A percentile compares a stretch with the other conserved stretches of the same genome.
phyloP scores from a whole-genome alignment of 2,113 vertebrate species.

The Tragelaphus strepsiceros region DNA sequence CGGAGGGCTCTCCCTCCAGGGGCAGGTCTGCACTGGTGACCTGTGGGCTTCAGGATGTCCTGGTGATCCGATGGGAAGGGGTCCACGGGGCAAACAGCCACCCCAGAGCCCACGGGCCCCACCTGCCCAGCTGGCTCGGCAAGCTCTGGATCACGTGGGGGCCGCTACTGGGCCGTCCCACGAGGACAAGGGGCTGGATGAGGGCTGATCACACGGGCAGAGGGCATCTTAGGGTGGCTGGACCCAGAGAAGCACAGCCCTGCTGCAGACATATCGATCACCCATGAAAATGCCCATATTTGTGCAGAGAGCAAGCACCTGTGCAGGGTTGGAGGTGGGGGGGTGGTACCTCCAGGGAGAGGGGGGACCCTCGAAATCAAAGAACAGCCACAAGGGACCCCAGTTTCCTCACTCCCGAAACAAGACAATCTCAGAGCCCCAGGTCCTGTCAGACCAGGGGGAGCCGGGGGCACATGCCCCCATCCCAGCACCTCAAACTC shows the following conservation, averaged over 20 bases:
- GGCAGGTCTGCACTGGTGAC: background rate
- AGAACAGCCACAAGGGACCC: background rate
- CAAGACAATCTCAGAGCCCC: background rate
- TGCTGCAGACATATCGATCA: background rate
- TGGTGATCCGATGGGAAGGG: background rate
- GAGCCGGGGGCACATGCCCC: background rate
- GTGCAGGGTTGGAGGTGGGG: background rate
- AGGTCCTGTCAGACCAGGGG: background rate
- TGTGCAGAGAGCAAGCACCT: background rate
- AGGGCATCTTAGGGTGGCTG: background rate
- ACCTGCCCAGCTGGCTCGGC: background rate
- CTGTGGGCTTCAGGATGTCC: background rate
- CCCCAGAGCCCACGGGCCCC: background rate
- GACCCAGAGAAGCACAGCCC: background rate
- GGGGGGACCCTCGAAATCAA: background rate
- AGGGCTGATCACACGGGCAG: background rate
- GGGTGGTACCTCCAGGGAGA: background rate
- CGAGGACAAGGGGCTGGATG: background rate
- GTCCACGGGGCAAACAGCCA: background rate
- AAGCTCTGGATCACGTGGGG: background rate
- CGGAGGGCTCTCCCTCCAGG: background rate
- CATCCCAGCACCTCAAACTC: background rate
- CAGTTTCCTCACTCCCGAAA: background rate
- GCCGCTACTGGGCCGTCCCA: background rate
- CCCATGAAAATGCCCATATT: background rate